Conservation (phyloP, 37 sponge, comb jelly and placozoan species). For the Spongilla lacustris region DNA sequence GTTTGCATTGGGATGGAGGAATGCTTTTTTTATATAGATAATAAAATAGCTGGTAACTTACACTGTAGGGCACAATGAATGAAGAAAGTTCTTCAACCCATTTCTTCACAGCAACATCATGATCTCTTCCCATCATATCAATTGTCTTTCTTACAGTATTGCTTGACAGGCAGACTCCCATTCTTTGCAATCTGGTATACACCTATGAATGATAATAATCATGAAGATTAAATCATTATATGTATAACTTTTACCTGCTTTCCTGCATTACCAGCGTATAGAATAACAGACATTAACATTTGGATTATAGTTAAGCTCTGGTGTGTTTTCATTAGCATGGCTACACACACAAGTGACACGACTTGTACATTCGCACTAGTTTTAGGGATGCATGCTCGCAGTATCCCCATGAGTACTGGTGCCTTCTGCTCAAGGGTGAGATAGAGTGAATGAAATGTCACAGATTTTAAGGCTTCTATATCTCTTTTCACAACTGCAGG, state of each 20-base stretch:
- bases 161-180: not conserved
- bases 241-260: slow-evolving; percentile 2
- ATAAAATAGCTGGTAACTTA: not conserved
- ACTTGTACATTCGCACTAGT: not conserved
- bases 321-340: not conserved
- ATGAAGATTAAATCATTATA: not conserved
- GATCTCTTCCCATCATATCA: not conserved
- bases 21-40: not conserved
- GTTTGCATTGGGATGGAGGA: not conserved
- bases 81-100: slow-evolving; percentile 1
- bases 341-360: not conserved
- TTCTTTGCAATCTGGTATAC: slow-evolving; percentile 4
- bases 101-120: not conserved
- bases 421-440: slow-evolving; percentile 1
- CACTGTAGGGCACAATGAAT: not conserved
- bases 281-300: slow-evolving; percentile 4
- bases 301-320: not conserved
- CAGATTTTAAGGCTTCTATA: not conserved
- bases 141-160: slow-evolving; percentile 3
- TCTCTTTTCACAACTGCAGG: not conserved
- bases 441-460: not conserved
- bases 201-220: not conserved
- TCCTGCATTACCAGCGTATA: not conserved
- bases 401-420: not conserved
- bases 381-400: not conserved